Evolutionary conservation across 2,888 invertebrate genomes (phyloP).

Genomic region (Nematopogon swammerdamellus): DNA sequence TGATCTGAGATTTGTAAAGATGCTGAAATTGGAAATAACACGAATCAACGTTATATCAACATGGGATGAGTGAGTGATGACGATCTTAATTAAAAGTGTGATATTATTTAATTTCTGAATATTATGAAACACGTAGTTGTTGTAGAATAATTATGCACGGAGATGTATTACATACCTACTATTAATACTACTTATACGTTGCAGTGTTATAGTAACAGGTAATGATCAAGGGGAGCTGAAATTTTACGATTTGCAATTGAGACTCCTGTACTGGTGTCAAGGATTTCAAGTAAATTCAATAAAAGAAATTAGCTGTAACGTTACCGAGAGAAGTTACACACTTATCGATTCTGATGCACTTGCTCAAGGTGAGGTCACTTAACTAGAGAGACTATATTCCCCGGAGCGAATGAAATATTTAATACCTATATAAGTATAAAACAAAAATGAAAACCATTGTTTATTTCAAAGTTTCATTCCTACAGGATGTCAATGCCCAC

Average conservation of each 20-base stretch:
- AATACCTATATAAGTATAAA: no score
- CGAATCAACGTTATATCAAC: constrained; percentile 45
- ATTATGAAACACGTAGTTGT: no score
- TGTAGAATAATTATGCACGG: no score
- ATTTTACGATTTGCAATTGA: constrained; percentile 58
- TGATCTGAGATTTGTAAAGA: constrained; percentile 40
- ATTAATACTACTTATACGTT: no score
- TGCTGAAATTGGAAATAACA: constrained; percentile 35
- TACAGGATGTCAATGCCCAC: neutral
- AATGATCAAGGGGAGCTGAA: constrained; percentile 50
- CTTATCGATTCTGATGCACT: neutral
- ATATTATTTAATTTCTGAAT: no score
- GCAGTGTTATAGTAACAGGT: constrained; percentile 53
- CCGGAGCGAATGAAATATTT: no score
- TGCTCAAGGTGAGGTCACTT: neutral
- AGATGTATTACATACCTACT: no score
- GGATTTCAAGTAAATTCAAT: constrained; percentile 43
- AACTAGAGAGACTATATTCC: no score
- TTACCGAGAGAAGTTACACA: constrained; percentile 9
- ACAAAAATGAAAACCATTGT: constrained; percentile 7
- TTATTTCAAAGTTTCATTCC: neutral
- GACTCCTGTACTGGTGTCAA: constrained; percentile 55
- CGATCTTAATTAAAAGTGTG: no score
- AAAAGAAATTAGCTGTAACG: constrained; percentile 48
- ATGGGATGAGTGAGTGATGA: constrained; percentile 47